Percentiles rank a stretch among this genome's conserved stretches.
These are phyloP conservation scores for Heliconius hermathena DNA, from an alignment of 1,140 invertebrate species.

Conservation along the genomic window DNA sequence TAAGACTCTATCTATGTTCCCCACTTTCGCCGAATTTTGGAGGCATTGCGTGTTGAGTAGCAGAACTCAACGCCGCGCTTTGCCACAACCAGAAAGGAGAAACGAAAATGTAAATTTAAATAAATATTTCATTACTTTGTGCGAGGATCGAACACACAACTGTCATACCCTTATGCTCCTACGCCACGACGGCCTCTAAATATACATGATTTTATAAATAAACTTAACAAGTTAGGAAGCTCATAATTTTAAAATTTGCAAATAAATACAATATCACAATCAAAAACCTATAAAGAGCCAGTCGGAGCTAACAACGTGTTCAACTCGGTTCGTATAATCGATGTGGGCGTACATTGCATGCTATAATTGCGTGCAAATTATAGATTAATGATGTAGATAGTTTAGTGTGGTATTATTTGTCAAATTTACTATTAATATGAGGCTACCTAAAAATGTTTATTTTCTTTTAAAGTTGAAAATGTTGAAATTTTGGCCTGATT, in stretches of 20 bases:
- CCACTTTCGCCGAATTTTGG: too few species aligned
- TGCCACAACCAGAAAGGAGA: too few species aligned
- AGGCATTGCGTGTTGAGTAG: too few species aligned
- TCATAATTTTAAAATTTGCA: not conserved
- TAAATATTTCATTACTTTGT: too few species aligned
- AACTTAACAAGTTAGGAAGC: not conserved
- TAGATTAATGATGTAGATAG: constrained; percentile 57
- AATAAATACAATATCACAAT: constrained; percentile 6
- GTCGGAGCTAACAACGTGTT: not conserved
- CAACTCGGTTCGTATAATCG: constrained; percentile 39
- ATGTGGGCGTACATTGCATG: constrained; percentile 51
- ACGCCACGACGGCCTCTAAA: not conserved
- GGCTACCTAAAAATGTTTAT: constrained; percentile 29
- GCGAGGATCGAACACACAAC: too few species aligned
- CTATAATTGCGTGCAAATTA: constrained; percentile 59
- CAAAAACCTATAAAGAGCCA: constrained; percentile 11
- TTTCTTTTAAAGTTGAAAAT: not conserved
- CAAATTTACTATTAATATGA: constrained; percentile 53
- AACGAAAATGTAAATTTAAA: not conserved
- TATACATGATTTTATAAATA: not conserved
- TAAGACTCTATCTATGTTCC: too few species aligned
- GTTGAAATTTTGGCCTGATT: not conserved
- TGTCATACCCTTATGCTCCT: not conserved
- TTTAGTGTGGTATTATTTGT: constrained; percentile 49
- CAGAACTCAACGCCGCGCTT: too few species aligned